Conservation (phyloP, 2,888 invertebrate species). For the Tipula vernalis region DNA sequence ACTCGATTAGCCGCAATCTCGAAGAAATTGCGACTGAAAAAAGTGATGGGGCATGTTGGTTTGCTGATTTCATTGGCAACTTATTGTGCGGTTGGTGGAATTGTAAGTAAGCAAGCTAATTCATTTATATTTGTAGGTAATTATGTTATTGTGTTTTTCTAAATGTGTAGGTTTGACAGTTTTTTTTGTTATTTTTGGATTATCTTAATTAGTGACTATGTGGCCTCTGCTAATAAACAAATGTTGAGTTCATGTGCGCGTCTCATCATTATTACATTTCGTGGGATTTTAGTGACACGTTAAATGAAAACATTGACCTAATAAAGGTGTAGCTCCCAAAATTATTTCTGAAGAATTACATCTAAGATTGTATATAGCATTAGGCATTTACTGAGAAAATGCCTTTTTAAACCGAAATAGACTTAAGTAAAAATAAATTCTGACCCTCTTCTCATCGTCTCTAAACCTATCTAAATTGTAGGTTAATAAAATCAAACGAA, state of each 20-base stretch:
- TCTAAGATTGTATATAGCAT: too few species aligned
- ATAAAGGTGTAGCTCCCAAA: neutral
- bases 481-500: too few species aligned
- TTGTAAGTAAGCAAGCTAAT: constrained; percentile 44
- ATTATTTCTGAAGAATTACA: neutral
- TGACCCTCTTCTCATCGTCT: too few species aligned
- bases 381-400: too few species aligned
- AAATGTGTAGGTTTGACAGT: neutral
- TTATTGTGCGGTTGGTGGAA: constrained; percentile 66
- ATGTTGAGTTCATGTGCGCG: neutral
- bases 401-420: too few species aligned
- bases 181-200: neutral
- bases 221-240: neutral
- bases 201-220: neutral
- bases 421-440: too few species aligned
- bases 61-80: constrained; percentile 61
- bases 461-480: too few species aligned
- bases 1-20: constrained; percentile 27
- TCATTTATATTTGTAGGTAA: neutral
- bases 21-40: constrained; percentile 48
- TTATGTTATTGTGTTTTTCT: neutral
- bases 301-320: neutral
- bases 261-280: neutral
- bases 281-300: neutral
- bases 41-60: constrained; percentile 58